A percentile compares a stretch with the other conserved stretches of the same genome.
Conservation (phyloP, 2,888 invertebrate species). For the Dendrolimus pini region DNA sequence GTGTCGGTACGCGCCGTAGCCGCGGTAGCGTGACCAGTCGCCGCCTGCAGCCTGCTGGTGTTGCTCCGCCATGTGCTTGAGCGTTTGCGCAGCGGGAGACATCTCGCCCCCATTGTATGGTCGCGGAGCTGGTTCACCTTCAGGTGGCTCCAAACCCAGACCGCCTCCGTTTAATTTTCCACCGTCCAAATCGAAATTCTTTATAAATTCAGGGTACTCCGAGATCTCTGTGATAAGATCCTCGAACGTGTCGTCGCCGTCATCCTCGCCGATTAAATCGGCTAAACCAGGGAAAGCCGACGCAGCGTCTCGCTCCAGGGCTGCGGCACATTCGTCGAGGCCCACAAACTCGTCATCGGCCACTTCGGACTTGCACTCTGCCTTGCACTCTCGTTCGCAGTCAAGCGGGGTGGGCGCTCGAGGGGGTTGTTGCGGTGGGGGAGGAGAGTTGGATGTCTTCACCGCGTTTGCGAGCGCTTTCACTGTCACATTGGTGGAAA, state of each 20-base stretch:
- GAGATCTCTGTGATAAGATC: constrained; percentile 92
- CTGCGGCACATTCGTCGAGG: constrained; percentile 88
- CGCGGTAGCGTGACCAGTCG: constrained; percentile 72
- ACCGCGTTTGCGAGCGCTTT: constrained; percentile 78
- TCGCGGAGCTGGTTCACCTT: constrained; percentile 62
- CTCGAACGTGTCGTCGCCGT: constrained; percentile 88
- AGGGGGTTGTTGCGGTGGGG: constrained; percentile 56
- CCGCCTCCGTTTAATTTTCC: constrained; percentile 50
- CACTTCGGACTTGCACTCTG: constrained; percentile 88
- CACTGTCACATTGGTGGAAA: constrained; percentile 94
- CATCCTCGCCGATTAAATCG: constrained; percentile 90
- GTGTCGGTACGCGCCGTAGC: constrained; percentile 70
- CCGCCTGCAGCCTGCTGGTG: constrained; percentile 87
- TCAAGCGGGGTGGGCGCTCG: constrained; percentile 89
- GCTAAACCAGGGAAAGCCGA: constrained; percentile 86
- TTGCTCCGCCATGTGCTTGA: constrained; percentile 98
- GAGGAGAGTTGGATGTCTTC: constrained; percentile 61
- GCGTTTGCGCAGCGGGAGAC: constrained; percentile 95
- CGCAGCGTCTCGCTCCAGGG: constrained; percentile 89
- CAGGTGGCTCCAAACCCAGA: constrained; percentile 55
- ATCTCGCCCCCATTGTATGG: constrained; percentile 80
- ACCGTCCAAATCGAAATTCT: constrained; percentile 83
- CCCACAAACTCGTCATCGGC: constrained; percentile 93
- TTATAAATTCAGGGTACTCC: constrained; percentile 89
- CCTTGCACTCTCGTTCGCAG: constrained; percentile 85